phyloP scores from a whole-genome alignment of 2,113 vertebrate species.

The Nasalis larvatus region DNA sequence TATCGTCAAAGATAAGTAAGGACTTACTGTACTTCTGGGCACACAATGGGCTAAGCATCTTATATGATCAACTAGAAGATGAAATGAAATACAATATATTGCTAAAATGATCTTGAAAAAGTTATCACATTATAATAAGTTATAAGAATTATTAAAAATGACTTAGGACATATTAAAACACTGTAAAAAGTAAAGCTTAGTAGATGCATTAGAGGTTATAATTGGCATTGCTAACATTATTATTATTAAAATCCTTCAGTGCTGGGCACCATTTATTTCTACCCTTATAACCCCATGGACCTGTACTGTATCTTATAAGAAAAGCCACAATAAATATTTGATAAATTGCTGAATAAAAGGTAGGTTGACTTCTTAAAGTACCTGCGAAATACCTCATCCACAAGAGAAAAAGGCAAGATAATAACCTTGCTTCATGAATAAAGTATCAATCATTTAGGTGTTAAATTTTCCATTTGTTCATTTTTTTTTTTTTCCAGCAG shows the following conservation, averaged over 20 bases:
- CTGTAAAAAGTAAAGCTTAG: neutral
- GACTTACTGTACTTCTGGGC: neutral
- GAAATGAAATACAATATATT: neutral
- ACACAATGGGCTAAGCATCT: neutral
- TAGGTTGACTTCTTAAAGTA: neutral
- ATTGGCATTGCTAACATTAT: neutral
- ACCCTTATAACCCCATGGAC: neutral
- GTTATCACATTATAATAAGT: neutral
- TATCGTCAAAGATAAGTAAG: neutral
- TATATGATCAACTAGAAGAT: neutral
- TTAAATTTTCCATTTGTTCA: slow-evolving; percentile 6
- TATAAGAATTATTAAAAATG: slow-evolving; percentile 19
- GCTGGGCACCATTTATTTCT: neutral
- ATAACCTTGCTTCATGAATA: neutral
- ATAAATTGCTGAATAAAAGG: neutral
- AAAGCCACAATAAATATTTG: neutral
- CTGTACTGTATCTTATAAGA: neutral
- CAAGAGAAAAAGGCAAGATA: neutral
- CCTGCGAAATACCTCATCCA: neutral
- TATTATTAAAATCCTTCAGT: neutral
- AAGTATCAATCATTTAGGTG: neutral
- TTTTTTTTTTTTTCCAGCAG: neutral
- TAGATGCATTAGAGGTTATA: neutral
- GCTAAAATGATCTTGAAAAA: neutral
- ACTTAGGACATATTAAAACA: neutral